Evolutionary conservation across 2,797 vertebrate genomes (phyloP), one percentile per base, ranked within the genome.

Genomic region (Arremon aurantiirostris): DNA sequence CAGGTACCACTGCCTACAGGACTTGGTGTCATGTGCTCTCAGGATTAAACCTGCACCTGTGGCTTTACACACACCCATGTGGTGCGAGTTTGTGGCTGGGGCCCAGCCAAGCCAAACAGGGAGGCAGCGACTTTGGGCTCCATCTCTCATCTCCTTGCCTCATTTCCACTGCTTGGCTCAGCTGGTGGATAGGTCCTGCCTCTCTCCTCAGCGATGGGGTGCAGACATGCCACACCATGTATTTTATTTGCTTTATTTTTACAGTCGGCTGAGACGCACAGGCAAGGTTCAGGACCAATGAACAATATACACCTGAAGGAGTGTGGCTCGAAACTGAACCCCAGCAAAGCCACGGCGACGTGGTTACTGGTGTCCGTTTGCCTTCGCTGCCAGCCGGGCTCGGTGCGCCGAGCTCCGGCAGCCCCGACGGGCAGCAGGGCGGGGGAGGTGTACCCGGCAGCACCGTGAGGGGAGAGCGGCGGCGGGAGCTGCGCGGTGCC

Each of bases 181-280:
- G 72, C 39, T 30, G 42, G 46, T 3, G 3, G 37, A 18, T 1
- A 55, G 21, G 19, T 66, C 53, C 72, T 49, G 65, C 34, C n/a
- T 12, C 32, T 30, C 55, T 20, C 56, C 0, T 1, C 75, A 34
- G 56, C 0, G 2, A 20, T 0, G 3, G 30, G 11, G 20, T 4
- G 35, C 4, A 0, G n/a, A 11, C 21, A 6, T 24, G 9, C 39
- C 22, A 47, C 2, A 5, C 23, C 3, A 3, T 6, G 15, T 5
- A 1, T 39, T 76, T 75, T 28, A 59, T 49, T 59, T 22, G 14
- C 41, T 89, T 75, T 69, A 28, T 64, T 87, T 91, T 70, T 9
- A 27, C 41, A 34, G 30, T 14, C 3, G 12, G 57, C 32, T 46
- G 52, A 59, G 68, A 30, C 37, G 10, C 34, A 14, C 1, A 32